Percentiles rank a stretch among this genome's conserved stretches.
These are phyloP conservation scores for Ophioninae sp. DNA, from an alignment of 2,888 invertebrate genomes.

Conservation along the genomic window DNA sequence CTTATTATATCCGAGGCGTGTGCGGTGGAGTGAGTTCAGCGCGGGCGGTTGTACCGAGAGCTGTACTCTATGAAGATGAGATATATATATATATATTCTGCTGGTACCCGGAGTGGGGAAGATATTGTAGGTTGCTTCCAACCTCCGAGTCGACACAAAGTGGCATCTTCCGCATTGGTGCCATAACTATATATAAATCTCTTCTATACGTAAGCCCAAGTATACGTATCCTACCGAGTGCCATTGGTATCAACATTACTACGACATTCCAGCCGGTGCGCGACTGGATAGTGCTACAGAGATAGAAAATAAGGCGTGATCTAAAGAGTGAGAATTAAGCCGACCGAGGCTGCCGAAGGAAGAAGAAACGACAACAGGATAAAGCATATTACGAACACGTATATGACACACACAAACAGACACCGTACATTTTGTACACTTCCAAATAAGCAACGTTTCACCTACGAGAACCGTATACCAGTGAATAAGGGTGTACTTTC, in stretches of 20 bases:
- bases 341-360: constrained; percentile 23
- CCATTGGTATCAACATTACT: constrained; percentile 43
- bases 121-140: constrained; percentile 37
- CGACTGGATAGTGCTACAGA: constrained; percentile 1
- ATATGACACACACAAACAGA: too few relatives aligned
- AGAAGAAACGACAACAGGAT: constrained; percentile 62
- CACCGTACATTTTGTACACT: constrained; percentile 45
- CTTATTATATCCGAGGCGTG: constrained; percentile 80
- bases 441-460: constrained; percentile 64
- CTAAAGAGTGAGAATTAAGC: constrained; percentile 43
- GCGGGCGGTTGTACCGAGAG: constrained; percentile 27
- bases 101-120: constrained; percentile 9
- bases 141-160: constrained; percentile 45
- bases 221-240: constrained; percentile 16
- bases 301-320: constrained; percentile 52
- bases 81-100: constrained; percentile 35
- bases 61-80: constrained; percentile 26
- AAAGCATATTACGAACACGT: constrained; percentile 4
- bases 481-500: constrained; percentile 27
- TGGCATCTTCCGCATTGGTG: constrained; percentile 63
- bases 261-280: constrained; percentile 37
- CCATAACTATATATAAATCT: constrained; percentile 55
- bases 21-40: constrained; percentile 75
- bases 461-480: constrained; percentile 29
- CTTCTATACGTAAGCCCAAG: constrained; percentile 11